A percentile compares a stretch with the other conserved stretches of the same genome.
phyloP scores from a whole-genome alignment of 2,113 vertebrate species.

The Gobiocypris rarus region DNA sequence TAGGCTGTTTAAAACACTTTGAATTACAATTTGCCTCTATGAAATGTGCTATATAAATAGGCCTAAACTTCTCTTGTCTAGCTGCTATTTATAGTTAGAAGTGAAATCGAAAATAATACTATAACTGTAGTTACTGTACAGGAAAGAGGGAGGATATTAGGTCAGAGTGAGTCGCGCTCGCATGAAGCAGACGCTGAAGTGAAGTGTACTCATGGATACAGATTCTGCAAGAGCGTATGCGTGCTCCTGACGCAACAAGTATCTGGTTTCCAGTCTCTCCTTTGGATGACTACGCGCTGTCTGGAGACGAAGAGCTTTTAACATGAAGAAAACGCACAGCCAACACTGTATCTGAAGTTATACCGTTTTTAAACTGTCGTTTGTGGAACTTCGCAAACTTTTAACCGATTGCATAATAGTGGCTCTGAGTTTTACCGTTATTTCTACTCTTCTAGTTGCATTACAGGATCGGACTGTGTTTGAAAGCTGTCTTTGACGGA shows the following conservation, averaged over 20 bases:
- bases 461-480: slow-evolving; percentile 23
- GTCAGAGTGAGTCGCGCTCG: background rate
- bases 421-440: slow-evolving; percentile 37
- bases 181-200: background rate
- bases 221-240: slow-evolving; percentile 51
- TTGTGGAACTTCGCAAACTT: slow-evolving; percentile 7
- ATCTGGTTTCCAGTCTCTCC: slow-evolving; percentile 48
- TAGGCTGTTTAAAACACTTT: too few species aligned
- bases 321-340: slow-evolving; percentile 16
- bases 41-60: too few species aligned
- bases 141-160: slow-evolving; percentile 13
- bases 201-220: slow-evolving; percentile 42
- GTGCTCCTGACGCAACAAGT: slow-evolving; percentile 58
- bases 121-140: background rate
- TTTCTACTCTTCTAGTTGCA: slow-evolving; percentile 3
- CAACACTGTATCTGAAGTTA: background rate
- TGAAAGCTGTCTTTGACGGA: background rate
- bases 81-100: too few species aligned
- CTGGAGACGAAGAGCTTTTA: slow-evolving; percentile 24
- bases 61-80: too few species aligned
- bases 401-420: slow-evolving; percentile 40
- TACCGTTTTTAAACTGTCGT: background rate
- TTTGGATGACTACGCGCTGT: slow-evolving; percentile 18
- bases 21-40: too few species aligned
- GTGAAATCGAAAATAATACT: too few species aligned